Evolutionary conservation across 92 coral and sea anemone genomes (phyloP).

Genomic region (Parazoanthus atlanticus): DNA sequence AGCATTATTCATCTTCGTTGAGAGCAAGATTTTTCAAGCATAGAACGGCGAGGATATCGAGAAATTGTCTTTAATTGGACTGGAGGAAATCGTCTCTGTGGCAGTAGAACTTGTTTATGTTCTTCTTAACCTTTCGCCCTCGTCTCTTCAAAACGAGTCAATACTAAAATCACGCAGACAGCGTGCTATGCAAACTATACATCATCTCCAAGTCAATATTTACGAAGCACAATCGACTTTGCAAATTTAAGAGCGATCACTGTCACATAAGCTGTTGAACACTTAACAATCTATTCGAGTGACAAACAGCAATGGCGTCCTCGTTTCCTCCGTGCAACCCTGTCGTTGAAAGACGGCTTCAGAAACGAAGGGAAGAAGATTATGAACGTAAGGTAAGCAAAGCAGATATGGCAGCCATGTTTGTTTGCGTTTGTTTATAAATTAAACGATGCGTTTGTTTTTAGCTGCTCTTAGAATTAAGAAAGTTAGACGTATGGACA

Average conservation of each 20-base stretch:
- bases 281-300: not conserved
- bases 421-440: not conserved
- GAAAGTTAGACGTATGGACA: not conserved
- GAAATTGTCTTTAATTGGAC: not conserved
- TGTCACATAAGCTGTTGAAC: not conserved
- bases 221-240: not conserved
- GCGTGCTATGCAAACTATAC: not conserved
- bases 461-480: too few relatives aligned
- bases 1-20: not conserved
- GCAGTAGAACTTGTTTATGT: not conserved
- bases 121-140: slow-evolving; percentile 11
- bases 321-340: slow-evolving; percentile 42
- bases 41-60: not conserved
- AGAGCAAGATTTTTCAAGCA: not conserved
- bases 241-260: not conserved
- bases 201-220: slow-evolving; percentile 9
- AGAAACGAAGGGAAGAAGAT: slow-evolving; percentile 67
- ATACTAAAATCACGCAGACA: slow-evolving; percentile 8
- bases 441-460: not conserved
- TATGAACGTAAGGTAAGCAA: slow-evolving; percentile 66
- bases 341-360: slow-evolving; percentile 65
- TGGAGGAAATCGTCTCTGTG: not conserved
- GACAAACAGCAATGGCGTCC: not conserved
- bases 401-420: slow-evolving; percentile 6
- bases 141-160: not conserved